Percentiles rank a stretch among this genome's conserved stretches.
phyloP scores from a whole-genome alignment of 2,888 invertebrate species.

The Pterostichus madidus region DNA sequence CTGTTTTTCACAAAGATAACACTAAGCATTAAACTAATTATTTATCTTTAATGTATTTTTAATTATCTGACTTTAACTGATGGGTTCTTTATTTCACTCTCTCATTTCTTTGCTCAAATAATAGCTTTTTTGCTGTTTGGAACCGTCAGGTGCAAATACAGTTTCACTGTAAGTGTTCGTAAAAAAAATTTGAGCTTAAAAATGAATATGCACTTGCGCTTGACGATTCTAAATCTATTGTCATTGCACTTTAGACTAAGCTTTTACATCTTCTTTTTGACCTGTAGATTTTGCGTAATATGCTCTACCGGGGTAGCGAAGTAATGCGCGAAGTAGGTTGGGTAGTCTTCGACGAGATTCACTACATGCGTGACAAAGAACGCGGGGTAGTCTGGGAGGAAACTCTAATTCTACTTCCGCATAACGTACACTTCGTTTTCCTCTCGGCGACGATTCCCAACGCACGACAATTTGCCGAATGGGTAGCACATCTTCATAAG shows the following conservation, averaged over 20 bases:
- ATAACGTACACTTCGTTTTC: conserved; percentile 99
- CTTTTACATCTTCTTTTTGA: neutral
- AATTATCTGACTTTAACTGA: too few relatives aligned
- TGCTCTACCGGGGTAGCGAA: conserved; percentile 99
- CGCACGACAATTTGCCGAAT: conserved; percentile 96
- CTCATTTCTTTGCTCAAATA: too few relatives aligned
- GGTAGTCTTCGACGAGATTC: conserved; percentile 99
- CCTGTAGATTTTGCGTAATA: conserved; percentile 93
- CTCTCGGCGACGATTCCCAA: conserved; percentile 99
- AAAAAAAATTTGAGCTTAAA: too few relatives aligned
- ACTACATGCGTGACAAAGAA: conserved; percentile 99
- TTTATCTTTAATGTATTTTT: too few relatives aligned
- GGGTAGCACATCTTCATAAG: conserved; percentile 96
- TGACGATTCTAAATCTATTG: too few relatives aligned
- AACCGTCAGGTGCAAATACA: too few relatives aligned
- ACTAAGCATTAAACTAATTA: too few relatives aligned
- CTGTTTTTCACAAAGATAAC: too few relatives aligned
- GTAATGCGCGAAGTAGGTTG: conserved; percentile 99
- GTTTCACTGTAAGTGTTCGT: too few relatives aligned
- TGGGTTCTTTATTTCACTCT: too few relatives aligned
- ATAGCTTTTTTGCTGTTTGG: too few relatives aligned
- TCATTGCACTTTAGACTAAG: neutral
- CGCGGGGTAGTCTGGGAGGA: conserved; percentile 99
- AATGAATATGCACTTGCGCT: too few relatives aligned
- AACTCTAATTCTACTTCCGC: conserved; percentile 96